Conservation (phyloP, 1,140 invertebrate genomes). For the Sitophilus oryzae region DNA sequence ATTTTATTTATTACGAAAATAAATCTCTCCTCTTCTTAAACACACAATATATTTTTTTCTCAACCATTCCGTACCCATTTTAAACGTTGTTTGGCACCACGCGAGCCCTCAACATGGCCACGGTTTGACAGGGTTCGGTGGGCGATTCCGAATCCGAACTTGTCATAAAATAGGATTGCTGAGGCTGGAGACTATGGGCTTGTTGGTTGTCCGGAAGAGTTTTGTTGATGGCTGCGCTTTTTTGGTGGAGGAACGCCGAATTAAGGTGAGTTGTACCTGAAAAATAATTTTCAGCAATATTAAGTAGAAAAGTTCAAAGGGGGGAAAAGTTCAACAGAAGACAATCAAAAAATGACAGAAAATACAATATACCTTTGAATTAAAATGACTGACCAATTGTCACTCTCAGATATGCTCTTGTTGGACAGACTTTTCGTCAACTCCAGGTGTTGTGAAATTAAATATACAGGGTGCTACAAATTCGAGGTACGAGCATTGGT, state of each 20-base stretch:
- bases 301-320: too few species aligned
- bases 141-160: conserved; percentile 57
- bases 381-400: too few species aligned
- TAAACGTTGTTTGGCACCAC: conserved; percentile 41
- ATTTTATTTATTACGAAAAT: too few species aligned
- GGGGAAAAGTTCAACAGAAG: too few species aligned
- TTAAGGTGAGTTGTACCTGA: conserved; percentile 6
- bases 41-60: not conserved
- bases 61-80: not conserved
- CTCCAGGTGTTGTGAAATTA: too few species aligned
- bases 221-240: conserved; percentile 8
- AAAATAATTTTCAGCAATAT: not conserved
- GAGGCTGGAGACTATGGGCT: conserved; percentile 14
- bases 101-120: conserved; percentile 47
- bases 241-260: conserved; percentile 3
- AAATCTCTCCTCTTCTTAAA: too few species aligned
- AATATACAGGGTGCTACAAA: too few species aligned
- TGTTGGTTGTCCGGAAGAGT: not conserved
- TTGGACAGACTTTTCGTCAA: too few species aligned
- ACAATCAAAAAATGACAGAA: too few species aligned
- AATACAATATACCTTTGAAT: too few species aligned
- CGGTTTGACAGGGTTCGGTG: conserved; percentile 54
- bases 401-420: too few species aligned
- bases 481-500: too few species aligned
- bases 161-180: conserved; percentile 35